Base-by-base conservation (phyloP, 2,113 vertebrate genomes). In the Dipodomys ordii region DNA sequence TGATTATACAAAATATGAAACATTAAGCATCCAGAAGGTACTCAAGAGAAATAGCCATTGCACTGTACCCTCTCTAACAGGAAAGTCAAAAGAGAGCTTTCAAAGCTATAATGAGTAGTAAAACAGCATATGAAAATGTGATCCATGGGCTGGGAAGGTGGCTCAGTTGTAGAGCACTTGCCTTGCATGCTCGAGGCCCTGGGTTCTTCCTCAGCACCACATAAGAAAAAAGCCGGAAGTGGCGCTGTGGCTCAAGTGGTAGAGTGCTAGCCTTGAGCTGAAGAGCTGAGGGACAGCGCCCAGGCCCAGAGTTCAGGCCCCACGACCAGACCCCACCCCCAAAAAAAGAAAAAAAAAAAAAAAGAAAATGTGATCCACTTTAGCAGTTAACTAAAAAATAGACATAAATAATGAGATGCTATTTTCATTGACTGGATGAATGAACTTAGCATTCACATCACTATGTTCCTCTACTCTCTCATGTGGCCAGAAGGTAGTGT, bases 61-160 rank as follows among this genome's bases (percentile, higher is more conserved):
- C 27, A 68, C 7, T 77, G n/a, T 25, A 4, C 35, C 10, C 9
- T 2, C 4, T 53, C 27, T 12, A 25, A 74, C 3, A 25, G 46
- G 22, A 30, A 89, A 83, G 44, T 67, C 22, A 80, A 67, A 92
- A 89, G 49, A 93, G 23, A 53, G 49, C 77, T 91, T 79, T 35
- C 8, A 2, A 83, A 87, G 32, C 22, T 84, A 68, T 84, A 80
- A 46, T 68, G 25, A 91, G 30, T 27, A 74, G 32, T 32, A 74
- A 88, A 49, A 64, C 73, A 65, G 83, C 12, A 65, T 60, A 57
- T 5, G 25, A 64, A 93, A 93, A 57, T 68, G 77, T 25, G 68
- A 44, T 81, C 62, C 71, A 44, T 46, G 49, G 49, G 49, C 49
- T 49, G 49, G 49, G 49, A 49, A 9, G 8, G 12, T 49, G 49